phyloP scores from a whole-genome alignment of 2,888 invertebrate species.

The Megaustenia siamemsis region DNA sequence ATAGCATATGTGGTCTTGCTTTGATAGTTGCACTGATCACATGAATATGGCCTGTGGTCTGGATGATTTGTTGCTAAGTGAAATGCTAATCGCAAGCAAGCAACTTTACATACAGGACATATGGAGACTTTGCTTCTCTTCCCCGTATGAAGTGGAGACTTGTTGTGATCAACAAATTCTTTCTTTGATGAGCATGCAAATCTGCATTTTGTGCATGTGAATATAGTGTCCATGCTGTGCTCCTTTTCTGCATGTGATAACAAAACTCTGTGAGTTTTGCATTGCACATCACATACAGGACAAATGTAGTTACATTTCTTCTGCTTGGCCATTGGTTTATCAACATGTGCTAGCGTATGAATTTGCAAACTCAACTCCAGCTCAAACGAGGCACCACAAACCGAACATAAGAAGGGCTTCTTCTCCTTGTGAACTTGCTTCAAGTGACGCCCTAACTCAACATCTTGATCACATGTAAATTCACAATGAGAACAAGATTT shows the following conservation, averaged over 20 bases:
- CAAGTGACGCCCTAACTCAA: slow-evolving; percentile 41
- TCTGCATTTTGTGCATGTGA: slow-evolving; percentile 36
- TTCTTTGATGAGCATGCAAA: slow-evolving; percentile 18
- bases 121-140: slow-evolving; percentile 24
- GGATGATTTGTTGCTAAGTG: slow-evolving; percentile 35
- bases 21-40: slow-evolving; percentile 31
- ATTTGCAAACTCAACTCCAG: slow-evolving; percentile 40
- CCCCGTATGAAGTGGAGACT: neutral
- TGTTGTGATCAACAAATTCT: slow-evolving; percentile 33
- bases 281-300: slow-evolving; percentile 20
- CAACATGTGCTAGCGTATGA: slow-evolving; percentile 27
- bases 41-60: slow-evolving; percentile 29
- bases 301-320: slow-evolving; percentile 10
- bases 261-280: neutral
- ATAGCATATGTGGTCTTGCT: slow-evolving; percentile 35
- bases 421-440: slow-evolving; percentile 42
- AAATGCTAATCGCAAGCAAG: slow-evolving; percentile 4
- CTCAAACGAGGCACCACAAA: slow-evolving; percentile 33
- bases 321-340: neutral
- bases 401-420: slow-evolving; percentile 36
- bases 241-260: slow-evolving; percentile 19
- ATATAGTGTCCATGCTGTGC: slow-evolving; percentile 2
- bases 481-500: slow-evolving; percentile 32
- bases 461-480: slow-evolving; percentile 23
- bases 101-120: slow-evolving; percentile 43